Evolutionary conservation across 2,113 vertebrate species (phyloP), one percentile per base, ranked within the genome.

Genomic region (Solea senegalensis): DNA sequence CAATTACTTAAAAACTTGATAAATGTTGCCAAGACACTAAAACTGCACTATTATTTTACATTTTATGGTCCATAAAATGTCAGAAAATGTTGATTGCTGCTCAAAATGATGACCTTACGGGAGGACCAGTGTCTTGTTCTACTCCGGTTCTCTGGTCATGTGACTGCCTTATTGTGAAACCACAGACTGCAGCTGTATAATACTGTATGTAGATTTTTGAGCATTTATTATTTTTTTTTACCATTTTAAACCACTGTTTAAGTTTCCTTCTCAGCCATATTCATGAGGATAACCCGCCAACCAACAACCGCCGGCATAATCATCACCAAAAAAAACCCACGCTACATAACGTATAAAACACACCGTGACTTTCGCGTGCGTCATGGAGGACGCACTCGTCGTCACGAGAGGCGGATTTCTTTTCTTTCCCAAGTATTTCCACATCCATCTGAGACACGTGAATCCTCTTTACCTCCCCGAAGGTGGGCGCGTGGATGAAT

Each of bases 401-500:
- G 57, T 27, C 11, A 7, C 7, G 34, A 49, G 66, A 72, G 21
- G 55, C 12, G 7, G 11, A 55, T 51, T 65, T 56, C 2, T 71
- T 51, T 65, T 61, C 13, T 52, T 75, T 43, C 39, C 39, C 21
- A 13, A 48, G 65, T 70, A 61, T 65, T 78, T 55, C 67, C 59
- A 26, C 66, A 40, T 67, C 0, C 15, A 57, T 72, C 59, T 61
- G 11, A 60, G 14, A 65, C 16, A 78, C 72, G 13, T 41, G 39
- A 76, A 49, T 63, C 49, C 46, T 67, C 28, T 54, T 49, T 26
- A 65, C 43, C 54, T 54, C 65, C 52, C 65, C 21, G 65, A 49
- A 79, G 65, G 68, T 77, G 61, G 34, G 16, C 7, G 67, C 48
- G 58, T 1, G 45, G 34, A 78, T 69, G 81, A 76, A 77, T 84